Percentiles rank a stretch among this genome's conserved stretches.
Conservation (phyloP, 1,140 invertebrate genomes). For the Popillia japonica region DNA sequence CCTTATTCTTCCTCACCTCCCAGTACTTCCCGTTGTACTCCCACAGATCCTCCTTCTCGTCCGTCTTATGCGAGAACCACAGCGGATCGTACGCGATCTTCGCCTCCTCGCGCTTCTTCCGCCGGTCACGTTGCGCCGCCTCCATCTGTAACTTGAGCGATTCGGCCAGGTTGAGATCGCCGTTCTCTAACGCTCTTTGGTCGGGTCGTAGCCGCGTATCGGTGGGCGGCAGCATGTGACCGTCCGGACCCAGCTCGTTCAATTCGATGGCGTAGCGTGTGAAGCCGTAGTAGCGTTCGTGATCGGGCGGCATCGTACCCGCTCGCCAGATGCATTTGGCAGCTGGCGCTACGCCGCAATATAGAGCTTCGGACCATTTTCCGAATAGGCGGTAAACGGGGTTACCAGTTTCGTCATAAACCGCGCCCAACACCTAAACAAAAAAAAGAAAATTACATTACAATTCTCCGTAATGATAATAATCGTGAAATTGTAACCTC, state of each 20-base stretch:
- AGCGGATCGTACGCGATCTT: conserved; percentile 64
- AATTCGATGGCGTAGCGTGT: conserved; percentile 86
- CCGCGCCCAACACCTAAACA: conserved; percentile 69
- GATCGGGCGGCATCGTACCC: conserved; percentile 81
- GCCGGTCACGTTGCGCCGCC: conserved; percentile 72
- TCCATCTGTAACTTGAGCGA: conserved; percentile 74
- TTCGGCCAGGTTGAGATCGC: conserved; percentile 77
- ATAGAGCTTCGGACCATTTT: conserved; percentile 84
- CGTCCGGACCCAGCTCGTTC: conserved; percentile 78
- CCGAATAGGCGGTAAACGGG: conserved; percentile 75
- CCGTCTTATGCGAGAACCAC: conserved; percentile 68
- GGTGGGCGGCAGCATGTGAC: conserved; percentile 73
- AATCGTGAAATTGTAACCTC: conserved; percentile 61
- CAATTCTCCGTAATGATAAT: neutral
- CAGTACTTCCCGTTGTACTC: conserved; percentile 70
- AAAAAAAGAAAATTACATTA: neutral
- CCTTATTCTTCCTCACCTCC: conserved; percentile 66
- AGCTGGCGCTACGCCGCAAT: conserved; percentile 76
- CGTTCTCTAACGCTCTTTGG: conserved; percentile 77
- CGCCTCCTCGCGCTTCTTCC: conserved; percentile 69
- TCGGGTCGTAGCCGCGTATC: conserved; percentile 73
- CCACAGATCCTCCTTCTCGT: conserved; percentile 68
- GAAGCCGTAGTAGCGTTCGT: conserved; percentile 85
- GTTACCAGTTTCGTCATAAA: conserved; percentile 68
- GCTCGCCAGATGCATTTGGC: conserved; percentile 81